Percentiles rank a stretch among this genome's conserved stretches.
These are phyloP conservation scores for Spodoptera frugiperda DNA, from an alignment of 1,140 invertebrate genomes.

Conservation along the genomic window DNA sequence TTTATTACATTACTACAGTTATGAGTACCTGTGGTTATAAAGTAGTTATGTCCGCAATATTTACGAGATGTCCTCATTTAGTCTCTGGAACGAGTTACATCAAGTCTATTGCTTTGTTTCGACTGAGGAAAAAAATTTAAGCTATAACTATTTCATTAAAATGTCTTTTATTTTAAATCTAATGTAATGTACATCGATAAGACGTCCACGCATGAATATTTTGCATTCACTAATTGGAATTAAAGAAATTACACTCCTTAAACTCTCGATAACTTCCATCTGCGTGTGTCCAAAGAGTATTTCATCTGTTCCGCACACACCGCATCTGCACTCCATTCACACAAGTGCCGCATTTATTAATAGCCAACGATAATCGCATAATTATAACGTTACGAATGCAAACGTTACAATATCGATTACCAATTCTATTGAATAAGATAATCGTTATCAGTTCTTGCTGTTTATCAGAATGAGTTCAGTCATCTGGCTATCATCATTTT, in stretches of 20 bases:
- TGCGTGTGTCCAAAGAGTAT: not conserved
- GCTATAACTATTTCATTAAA: no score
- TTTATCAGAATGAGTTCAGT: constrained; percentile 26
- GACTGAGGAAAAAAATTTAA: no score
- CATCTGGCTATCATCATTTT: constrained; percentile 29
- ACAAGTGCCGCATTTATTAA: constrained; percentile 11
- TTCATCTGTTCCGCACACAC: constrained; percentile 1
- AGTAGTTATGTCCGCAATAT: no score
- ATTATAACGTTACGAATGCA: constrained; percentile 11
- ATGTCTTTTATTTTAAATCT: no score
- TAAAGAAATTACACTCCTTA: not conserved
- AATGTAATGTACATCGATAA: no score
- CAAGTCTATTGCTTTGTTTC: no score
- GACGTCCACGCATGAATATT: not conserved
- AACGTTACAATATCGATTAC: constrained; percentile 31
- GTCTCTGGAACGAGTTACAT: no score
- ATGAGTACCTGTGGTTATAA: no score
- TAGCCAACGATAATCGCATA: constrained; percentile 2
- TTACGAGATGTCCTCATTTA: no score
- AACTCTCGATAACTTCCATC: not conserved
- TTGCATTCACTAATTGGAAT: not conserved
- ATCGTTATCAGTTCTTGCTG: constrained; percentile 14
- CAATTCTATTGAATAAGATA: constrained; percentile 36
- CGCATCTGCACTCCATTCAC: constrained; percentile 17
- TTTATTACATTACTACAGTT: no score